Percentiles rank a stretch among this genome's conserved stretches.
phyloP scores from a whole-genome alignment of 2,113 vertebrate species.

The Sialia sialis region DNA sequence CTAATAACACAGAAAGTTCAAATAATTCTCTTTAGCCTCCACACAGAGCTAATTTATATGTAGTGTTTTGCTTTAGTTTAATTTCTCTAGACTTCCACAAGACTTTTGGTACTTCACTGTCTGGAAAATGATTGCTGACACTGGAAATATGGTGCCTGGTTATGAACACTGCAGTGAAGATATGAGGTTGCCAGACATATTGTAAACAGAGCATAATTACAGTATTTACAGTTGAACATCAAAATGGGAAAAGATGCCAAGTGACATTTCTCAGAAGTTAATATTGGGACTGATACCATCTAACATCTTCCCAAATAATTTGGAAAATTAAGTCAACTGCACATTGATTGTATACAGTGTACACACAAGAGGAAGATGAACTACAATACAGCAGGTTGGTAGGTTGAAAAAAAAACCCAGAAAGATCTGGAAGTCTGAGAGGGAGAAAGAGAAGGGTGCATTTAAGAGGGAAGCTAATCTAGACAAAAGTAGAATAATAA shows the following conservation, averaged over 20 bases:
- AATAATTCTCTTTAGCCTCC: background rate
- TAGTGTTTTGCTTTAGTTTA: background rate
- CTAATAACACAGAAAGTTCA: background rate
- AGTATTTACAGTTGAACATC: conserved; percentile 38
- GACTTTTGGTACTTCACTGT: conserved; percentile 15
- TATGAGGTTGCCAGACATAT: conserved; percentile 5
- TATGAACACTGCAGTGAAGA: conserved; percentile 7
- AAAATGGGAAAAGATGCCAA: conserved; percentile 55
- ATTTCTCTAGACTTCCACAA: background rate
- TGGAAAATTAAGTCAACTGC: conserved; percentile 27
- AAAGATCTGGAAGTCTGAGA: background rate
- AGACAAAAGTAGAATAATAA: conserved; percentile 40
- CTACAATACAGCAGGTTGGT: conserved; percentile 16
- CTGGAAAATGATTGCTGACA: conserved; percentile 33
- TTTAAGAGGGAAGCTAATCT: conserved; percentile 12
- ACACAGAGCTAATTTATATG: background rate
- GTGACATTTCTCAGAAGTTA: conserved; percentile 35
- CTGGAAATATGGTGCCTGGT: conserved; percentile 38
- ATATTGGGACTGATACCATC: conserved; percentile 40
- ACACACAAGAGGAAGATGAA: conserved; percentile 3
- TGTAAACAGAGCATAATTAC: conserved; percentile 52
- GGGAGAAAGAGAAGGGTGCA: background rate
- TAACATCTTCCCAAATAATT: conserved; percentile 39
- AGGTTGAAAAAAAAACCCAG: background rate
- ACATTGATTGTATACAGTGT: background rate